Evolutionary conservation across 2,888 invertebrate species (phyloP).

Genomic region (Bursaphelenchus okinawaensis): DNA sequence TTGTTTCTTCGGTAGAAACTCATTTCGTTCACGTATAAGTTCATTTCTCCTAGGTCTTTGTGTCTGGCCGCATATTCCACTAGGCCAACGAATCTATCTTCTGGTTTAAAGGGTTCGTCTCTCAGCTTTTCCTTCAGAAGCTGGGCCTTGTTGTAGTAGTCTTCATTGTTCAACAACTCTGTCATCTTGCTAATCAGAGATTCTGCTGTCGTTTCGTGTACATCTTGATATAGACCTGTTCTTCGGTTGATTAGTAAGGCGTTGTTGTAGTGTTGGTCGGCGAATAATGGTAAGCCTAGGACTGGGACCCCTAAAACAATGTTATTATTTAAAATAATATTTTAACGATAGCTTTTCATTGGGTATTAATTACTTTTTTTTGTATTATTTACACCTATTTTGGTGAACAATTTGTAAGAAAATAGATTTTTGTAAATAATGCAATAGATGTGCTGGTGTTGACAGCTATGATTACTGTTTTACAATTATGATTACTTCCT

Average conservation of each 20-base stretch:
- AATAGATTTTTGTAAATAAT: too few species aligned
- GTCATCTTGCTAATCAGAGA: constrained; percentile 2
- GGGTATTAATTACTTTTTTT: neutral
- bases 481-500: neutral
- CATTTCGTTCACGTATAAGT: constrained; percentile 3
- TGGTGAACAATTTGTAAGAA: too few species aligned
- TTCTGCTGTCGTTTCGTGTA: constrained; percentile 2
- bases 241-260: neutral
- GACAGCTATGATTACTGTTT: too few species aligned
- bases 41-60: neutral
- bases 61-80: constrained; percentile 8
- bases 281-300: constrained; percentile 9
- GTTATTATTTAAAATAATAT: neutral
- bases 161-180: neutral
- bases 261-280: constrained; percentile 14
- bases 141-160: neutral
- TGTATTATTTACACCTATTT: too few species aligned
- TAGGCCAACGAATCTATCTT: neutral
- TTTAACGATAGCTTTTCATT: neutral
- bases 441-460: too few species aligned
- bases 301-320: constrained; percentile 2
- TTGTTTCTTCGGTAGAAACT: constrained; percentile 3
- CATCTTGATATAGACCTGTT: constrained; percentile 1
- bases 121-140: neutral
- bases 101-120: constrained; percentile 11